Evolutionary conservation across 1,140 invertebrate genomes (phyloP).

Genomic region (Diachasma alloeum): DNA sequence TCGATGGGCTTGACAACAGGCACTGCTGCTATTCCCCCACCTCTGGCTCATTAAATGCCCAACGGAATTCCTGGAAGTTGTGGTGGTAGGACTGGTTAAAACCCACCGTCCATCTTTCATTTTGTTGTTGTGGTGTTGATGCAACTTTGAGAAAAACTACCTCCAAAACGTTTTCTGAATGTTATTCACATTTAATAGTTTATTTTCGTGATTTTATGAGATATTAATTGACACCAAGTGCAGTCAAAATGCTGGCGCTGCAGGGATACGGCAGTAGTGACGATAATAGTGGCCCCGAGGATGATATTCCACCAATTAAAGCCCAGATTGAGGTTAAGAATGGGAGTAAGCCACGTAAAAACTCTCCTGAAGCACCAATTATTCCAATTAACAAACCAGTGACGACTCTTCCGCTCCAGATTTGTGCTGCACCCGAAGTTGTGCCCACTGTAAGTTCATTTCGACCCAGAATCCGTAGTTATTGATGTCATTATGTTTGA

Average conservation of each 20-base stretch:
- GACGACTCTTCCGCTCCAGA: constrained; percentile 69
- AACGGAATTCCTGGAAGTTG: too few relatives aligned
- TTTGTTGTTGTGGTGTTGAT: too few relatives aligned
- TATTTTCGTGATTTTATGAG: too few relatives aligned
- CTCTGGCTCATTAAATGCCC: too few relatives aligned
- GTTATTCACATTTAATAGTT: too few relatives aligned
- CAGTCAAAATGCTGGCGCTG: constrained; percentile 67
- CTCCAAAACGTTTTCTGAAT: too few relatives aligned
- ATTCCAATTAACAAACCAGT: constrained; percentile 37
- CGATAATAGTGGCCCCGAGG: constrained; percentile 63
- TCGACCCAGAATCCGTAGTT: neutral
- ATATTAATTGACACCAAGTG: too few relatives aligned
- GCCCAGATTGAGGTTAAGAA: constrained; percentile 33
- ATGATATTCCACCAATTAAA: constrained; percentile 46
- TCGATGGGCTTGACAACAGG: too few relatives aligned
- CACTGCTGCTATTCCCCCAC: too few relatives aligned
- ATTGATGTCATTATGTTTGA: neutral
- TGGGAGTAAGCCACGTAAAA: neutral
- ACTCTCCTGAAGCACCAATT: constrained; percentile 18
- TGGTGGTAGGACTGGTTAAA: too few relatives aligned
- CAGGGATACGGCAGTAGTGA: constrained; percentile 74
- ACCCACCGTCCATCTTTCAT: too few relatives aligned
- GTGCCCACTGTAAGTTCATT: constrained; percentile 73
- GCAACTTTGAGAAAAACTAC: too few relatives aligned
- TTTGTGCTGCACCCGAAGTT: constrained; percentile 83